phyloP scores from a whole-genome alignment of 1,140 invertebrate genomes.

The Melitaea cinxia region DNA sequence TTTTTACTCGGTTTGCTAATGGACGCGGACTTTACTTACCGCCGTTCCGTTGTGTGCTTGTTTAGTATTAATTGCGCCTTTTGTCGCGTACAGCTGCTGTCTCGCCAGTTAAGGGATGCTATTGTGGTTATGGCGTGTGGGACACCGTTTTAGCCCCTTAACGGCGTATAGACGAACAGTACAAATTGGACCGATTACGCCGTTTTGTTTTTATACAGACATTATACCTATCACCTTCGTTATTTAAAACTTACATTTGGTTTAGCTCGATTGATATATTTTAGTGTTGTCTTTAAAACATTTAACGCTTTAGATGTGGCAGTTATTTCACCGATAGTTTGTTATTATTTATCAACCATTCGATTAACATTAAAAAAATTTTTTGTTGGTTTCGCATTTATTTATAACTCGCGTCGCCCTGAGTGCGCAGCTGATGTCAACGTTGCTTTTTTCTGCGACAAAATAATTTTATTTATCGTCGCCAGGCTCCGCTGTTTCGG shows the following conservation, averaged over 20 bases:
- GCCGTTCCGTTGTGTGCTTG: constrained; percentile 56
- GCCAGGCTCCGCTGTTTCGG: constrained; percentile 44
- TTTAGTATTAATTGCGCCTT: constrained; percentile 78
- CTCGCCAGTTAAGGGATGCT: constrained; percentile 41
- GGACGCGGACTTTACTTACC: constrained; percentile 61
- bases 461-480: constrained; percentile 73
- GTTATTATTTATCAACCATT: background rate
- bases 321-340: no score
- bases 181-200: constrained; percentile 39
- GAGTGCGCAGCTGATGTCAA: constrained; percentile 21
- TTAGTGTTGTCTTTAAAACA: no score
- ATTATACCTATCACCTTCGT: background rate
- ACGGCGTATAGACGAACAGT: constrained; percentile 28
- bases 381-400: background rate
- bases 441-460: constrained; percentile 37
- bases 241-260: background rate
- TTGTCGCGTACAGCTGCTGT: constrained; percentile 65
- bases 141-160: constrained; percentile 35
- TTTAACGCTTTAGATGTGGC: no score
- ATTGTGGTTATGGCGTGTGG: constrained; percentile 43
- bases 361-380: background rate
- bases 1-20: constrained; percentile 66
- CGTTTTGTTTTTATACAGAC: constrained; percentile 18
- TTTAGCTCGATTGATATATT: no score
- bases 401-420: background rate